phyloP scores from a whole-genome alignment of 2,888 invertebrate species.

The Yponomeuta sedellus region DNA sequence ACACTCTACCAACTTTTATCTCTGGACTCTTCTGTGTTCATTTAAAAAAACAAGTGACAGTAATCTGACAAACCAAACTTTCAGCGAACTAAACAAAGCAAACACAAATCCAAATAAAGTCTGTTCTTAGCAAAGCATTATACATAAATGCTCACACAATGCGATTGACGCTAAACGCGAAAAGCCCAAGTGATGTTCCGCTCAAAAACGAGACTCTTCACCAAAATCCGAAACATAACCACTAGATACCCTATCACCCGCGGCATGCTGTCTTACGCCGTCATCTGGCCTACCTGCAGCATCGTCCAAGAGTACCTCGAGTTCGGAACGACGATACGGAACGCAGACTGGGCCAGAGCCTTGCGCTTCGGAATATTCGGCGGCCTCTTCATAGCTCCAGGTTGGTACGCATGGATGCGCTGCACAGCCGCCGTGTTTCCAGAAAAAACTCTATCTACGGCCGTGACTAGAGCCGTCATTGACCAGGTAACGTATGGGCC shows the following conservation, averaged over 20 bases:
- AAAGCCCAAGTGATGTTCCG: neutral
- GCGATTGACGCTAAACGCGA: neutral
- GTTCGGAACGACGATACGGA: constrained; percentile 36
- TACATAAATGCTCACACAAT: neutral
- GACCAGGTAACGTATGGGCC: constrained; percentile 86
- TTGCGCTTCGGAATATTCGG: constrained; percentile 84
- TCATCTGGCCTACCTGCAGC: constrained; percentile 84
- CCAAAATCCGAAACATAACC: neutral
- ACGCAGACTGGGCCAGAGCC: constrained; percentile 77
- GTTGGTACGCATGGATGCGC: constrained; percentile 85
- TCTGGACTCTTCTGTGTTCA: too few relatives aligned
- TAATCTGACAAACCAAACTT: too few relatives aligned
- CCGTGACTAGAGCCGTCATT: constrained; percentile 60
- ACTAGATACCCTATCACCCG: constrained; percentile 31
- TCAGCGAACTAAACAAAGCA: too few relatives aligned
- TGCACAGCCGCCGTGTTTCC: constrained; percentile 48
- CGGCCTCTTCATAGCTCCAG: constrained; percentile 85
- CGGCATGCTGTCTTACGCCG: constrained; percentile 83
- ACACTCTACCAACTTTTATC: too few relatives aligned
- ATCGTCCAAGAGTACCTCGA: constrained; percentile 78
- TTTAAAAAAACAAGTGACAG: too few relatives aligned
- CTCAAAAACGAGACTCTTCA: neutral
- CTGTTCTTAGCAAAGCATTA: neutral
- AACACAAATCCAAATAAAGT: neutral
- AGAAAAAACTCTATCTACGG: constrained; percentile 37